Conservation (phyloP, 2,113 vertebrate species). For the Pontoporia blainvillei region DNA sequence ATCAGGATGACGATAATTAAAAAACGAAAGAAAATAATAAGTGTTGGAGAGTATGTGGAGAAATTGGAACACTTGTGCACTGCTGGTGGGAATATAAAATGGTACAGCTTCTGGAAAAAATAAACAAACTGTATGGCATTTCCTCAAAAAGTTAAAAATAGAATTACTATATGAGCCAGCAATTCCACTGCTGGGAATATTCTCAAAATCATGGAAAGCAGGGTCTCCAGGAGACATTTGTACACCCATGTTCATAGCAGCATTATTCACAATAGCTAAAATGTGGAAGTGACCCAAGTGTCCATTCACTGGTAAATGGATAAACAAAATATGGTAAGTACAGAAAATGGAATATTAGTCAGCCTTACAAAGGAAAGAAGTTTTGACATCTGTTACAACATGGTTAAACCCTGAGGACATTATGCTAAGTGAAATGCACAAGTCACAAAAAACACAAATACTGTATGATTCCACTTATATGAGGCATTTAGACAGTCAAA, state of each 20-base stretch:
- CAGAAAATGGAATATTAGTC: background rate
- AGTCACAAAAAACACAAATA: background rate
- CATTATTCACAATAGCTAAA: background rate
- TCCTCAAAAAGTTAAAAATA: background rate
- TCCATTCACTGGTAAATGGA: background rate
- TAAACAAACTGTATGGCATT: background rate
- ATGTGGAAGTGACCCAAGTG: background rate
- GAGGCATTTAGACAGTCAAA: background rate
- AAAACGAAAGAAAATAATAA: background rate
- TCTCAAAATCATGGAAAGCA: background rate
- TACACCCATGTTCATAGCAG: background rate
- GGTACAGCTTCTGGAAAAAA: background rate
- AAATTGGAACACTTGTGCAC: background rate
- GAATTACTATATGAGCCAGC: background rate
- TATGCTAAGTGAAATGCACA: background rate
- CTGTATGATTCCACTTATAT: background rate
- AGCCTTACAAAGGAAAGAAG: background rate
- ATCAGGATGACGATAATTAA: background rate
- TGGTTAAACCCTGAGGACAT: background rate
- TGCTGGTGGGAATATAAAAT: background rate
- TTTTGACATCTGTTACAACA: background rate
- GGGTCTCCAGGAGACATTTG: background rate
- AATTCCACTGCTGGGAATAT: background rate
- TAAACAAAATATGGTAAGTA: background rate
- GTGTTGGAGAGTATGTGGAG: background rate